A percentile compares a stretch with the other conserved stretches of the same genome.
Conservation (phyloP, 2,888 invertebrate genomes). For the Pyrochroa serraticornis region DNA sequence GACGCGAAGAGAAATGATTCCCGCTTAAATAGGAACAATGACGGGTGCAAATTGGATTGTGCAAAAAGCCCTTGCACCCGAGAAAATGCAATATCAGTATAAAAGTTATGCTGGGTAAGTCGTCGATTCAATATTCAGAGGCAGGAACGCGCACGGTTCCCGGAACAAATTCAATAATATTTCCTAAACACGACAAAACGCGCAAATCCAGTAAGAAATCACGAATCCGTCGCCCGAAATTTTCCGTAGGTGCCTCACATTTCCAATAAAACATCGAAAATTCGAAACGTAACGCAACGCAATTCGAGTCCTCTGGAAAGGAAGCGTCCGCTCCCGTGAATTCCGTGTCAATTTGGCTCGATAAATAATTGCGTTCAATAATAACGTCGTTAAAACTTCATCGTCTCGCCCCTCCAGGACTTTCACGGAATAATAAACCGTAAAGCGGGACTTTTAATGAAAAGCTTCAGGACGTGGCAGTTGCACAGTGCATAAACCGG, state of each 20-base stretch:
- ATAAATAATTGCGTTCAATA: conserved; percentile 17
- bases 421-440: neutral
- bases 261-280: no score
- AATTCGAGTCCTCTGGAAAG: no score
- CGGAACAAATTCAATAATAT: conserved; percentile 7
- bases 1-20: no score
- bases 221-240: neutral
- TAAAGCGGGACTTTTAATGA: neutral
- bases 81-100: neutral
- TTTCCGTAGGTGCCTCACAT: neutral
- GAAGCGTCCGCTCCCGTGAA: neutral
- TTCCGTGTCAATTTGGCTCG: conserved; percentile 11
- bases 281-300: no score
- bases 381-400: conserved; percentile 5
- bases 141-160: neutral
- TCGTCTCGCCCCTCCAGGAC: neutral
- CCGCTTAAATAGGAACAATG: neutral
- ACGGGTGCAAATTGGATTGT: conserved; percentile 1
- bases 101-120: conserved; percentile 1
- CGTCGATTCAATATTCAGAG: conserved; percentile 8
- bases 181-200: conserved; percentile 10
- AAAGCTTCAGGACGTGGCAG: conserved; percentile 4
- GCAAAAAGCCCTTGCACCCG: conserved; percentile 2
- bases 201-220: conserved; percentile 2
- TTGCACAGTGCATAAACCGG: conserved; percentile 7